Base-by-base conservation (phyloP, 2,888 invertebrate species). In the Lasioglossum villosulum region DNA sequence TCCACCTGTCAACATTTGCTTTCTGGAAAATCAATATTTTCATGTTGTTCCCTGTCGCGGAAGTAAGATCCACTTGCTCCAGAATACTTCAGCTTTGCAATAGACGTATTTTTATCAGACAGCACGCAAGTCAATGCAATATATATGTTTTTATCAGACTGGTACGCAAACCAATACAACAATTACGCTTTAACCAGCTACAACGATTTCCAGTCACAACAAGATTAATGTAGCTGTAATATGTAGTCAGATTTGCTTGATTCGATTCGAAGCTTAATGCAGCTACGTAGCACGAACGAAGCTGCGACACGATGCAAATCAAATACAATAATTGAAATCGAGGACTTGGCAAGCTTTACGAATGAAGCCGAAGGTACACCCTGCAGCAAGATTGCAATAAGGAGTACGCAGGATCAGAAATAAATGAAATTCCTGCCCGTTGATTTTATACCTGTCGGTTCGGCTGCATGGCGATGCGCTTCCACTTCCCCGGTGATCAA, bases 391-490 rank as follows among this genome's bases (percentile, higher is more conserved):
- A 76, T 76, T 48, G 16, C 16, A 48, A 19, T 19, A 6, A 45
- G 48, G 2, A 66, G n/a, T 68, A 68, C 10, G 34, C 34, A 45
- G 34, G n/a, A 34, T 37, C 45, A n/a, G 66, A 81, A 39, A 34
- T 48, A 72, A 83, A 83, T 83, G 39, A 73, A 73, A 83, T 73
- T 83, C 37, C 52, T 19, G 27, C n/a, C 14, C 27, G 77, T n/a
- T 82, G 52, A 73, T 83, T 68, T 73, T 45, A 27, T 56, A 42
- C 27, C 45, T 37, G 19, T 52, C 23, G 48, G 27, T 19, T 27
- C 19, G n/a, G 52, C 10, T 39, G 23, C 30, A 1, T 8, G 30
- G 70, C 0, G 42, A 56, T 45, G 23, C 42, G 34, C 66, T 76
- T 39, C 37, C 48, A 34, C 52, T 39, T 12, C 12, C 23, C 12